phyloP scores from a whole-genome alignment of 2,113 vertebrate species.

The Pomatorhinus ruficollis region DNA sequence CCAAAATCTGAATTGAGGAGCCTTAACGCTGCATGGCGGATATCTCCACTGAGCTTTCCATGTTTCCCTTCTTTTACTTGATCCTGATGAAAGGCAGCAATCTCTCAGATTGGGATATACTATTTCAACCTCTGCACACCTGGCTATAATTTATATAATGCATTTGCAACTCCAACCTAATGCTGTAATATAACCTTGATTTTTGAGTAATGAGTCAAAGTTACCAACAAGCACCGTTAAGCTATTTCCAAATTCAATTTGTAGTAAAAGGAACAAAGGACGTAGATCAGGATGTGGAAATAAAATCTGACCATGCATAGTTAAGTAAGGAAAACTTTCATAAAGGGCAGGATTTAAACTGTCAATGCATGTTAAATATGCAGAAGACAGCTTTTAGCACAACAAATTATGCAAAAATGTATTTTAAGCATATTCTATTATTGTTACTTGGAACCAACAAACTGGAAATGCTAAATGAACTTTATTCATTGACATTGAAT shows the following conservation, averaged over 20 bases:
- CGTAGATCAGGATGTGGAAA: background rate
- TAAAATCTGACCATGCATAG: background rate
- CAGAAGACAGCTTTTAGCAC: background rate
- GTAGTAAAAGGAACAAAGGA: background rate
- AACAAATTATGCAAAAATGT: background rate
- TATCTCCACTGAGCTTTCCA: background rate
- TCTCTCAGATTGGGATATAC: background rate
- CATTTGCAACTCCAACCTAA: background rate
- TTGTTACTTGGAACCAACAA: background rate
- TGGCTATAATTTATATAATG: accelerated
- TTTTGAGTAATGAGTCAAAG: background rate
- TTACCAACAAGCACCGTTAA: background rate
- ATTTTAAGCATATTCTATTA: background rate
- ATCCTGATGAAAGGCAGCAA: background rate
- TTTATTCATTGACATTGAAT: background rate
- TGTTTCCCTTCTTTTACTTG: background rate
- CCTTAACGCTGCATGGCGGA: accelerated
- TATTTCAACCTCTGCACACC: background rate
- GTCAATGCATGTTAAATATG: background rate
- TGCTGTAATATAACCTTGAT: background rate
- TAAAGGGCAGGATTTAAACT: background rate
- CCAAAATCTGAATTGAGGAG: background rate
- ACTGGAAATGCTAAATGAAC: background rate
- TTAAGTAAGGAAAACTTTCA: background rate
- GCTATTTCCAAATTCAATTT: background rate